Base-by-base conservation (phyloP, 2,888 invertebrate genomes). In the Luperina testacea region DNA sequence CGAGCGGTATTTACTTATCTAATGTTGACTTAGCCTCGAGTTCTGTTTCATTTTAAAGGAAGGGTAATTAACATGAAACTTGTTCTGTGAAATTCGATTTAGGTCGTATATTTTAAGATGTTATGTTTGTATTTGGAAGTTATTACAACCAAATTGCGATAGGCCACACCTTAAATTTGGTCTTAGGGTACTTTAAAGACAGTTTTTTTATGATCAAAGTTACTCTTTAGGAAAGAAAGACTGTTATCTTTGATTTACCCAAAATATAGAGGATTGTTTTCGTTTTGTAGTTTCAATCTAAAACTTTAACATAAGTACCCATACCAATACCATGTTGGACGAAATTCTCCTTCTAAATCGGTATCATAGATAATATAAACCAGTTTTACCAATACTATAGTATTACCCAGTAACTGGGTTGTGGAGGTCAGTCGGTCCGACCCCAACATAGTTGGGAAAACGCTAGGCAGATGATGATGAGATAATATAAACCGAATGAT, bases 21-120 rank as follows among this genome's bases (percentile, higher is more conserved):
- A 59, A 86, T 69, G 57, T 77, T 77, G 72, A 75, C 70, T 75
- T 80, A 53, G 17, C 42, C 42, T 42, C 32, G 32, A 63, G 27
- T 76, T 75, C 57, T 72, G 67, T 76, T 81, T 69, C 71, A 65
- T 63, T 67, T 69, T 65, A 75, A 70, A 32, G 75, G 67, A 53
- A 68, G 27, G 17, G 24, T 59, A 82, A 75, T 81, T 84, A 78
- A 71, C 11, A 73, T 64, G 48, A 61, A n/a, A 48, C 38, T 71
- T 72, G 61, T 71, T 67, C 32, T 57, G 67, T 67, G 70, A 75
- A 75, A 72, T 51, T 42, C n/a, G 59, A 75, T 81, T 77, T n/a
- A 71, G 27, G 27, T 24, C 8, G 13, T 27, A 67, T 45, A 64
- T 72, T 64, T 67, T 7, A 20, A 57, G 20, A 45, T 57, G 24